These are phyloP conservation scores for Drosophila saltans DNA, from an alignment of 1,140 invertebrate species.

Conservation along the genomic window DNA sequence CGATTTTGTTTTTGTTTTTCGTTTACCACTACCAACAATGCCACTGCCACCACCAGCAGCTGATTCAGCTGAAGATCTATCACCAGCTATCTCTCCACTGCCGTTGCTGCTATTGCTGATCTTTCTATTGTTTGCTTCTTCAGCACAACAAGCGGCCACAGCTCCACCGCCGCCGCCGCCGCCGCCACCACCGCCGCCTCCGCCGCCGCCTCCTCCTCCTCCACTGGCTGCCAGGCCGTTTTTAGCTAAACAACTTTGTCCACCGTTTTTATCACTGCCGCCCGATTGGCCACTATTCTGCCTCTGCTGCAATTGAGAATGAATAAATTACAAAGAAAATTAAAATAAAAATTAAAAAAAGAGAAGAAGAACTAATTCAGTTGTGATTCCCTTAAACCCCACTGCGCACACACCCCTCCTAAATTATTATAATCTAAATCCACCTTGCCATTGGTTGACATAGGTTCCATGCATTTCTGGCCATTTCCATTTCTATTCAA, in stretches of 20 bases:
- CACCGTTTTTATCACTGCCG: conserved; percentile 43
- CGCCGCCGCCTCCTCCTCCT: conserved; percentile 45
- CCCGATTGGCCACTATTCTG: conserved; percentile 47
- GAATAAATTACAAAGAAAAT: background rate
- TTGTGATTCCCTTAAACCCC: conserved; percentile 11
- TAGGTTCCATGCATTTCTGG: conserved; percentile 59
- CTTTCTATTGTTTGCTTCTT: conserved; percentile 28
- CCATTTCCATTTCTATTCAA: conserved; percentile 64
- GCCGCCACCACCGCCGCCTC: conserved; percentile 45
- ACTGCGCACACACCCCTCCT: background rate
- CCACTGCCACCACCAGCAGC: conserved; percentile 27
- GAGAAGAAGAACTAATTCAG: background rate
- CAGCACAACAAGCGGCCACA: conserved; percentile 4
- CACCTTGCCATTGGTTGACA: conserved; percentile 53
- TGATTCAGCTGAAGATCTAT: background rate
- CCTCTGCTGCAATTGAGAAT: conserved; percentile 50
- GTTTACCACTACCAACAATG: conserved; percentile 39
- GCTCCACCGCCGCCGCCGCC: conserved; percentile 41
- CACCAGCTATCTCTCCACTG: conserved; percentile 51
- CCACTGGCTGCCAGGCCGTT: conserved; percentile 71
- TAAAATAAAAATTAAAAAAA: background rate
- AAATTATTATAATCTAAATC: conserved; percentile 6
- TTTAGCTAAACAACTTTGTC: conserved; percentile 30
- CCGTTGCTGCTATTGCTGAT: conserved; percentile 16
- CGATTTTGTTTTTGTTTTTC: conserved; percentile 74